phyloP scores from a whole-genome alignment of 2,888 invertebrate genomes.

The Spisula subtruncata region DNA sequence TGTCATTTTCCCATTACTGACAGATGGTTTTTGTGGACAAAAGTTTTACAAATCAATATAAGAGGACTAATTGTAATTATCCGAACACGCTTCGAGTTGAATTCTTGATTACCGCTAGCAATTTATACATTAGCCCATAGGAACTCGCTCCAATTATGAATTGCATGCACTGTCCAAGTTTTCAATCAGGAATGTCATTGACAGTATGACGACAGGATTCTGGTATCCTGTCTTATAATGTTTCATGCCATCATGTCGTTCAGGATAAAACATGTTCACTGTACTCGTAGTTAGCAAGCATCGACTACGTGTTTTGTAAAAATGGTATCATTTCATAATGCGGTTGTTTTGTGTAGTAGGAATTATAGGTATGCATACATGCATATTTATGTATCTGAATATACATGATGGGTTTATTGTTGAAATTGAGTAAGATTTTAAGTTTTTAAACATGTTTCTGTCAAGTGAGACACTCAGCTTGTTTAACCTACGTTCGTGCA shows the following conservation, averaged over 20 bases:
- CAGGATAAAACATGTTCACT: background rate
- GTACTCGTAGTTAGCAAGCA: background rate
- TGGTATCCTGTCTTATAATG: background rate
- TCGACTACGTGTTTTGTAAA: background rate
- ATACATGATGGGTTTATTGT: too few relatives aligned
- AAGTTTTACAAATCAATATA: slow-evolving; percentile 49
- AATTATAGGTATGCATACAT: too few relatives aligned
- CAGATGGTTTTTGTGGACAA: slow-evolving; percentile 39
- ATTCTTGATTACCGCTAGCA: slow-evolving; percentile 27
- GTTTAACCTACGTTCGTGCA: too few relatives aligned
- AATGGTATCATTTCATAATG: background rate
- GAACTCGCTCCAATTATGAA: slow-evolving; percentile 35
- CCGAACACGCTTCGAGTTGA: slow-evolving; percentile 6
- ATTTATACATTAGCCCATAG: slow-evolving; percentile 35
- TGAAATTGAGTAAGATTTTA: too few relatives aligned
- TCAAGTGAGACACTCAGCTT: too few relatives aligned
- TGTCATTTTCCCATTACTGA: slow-evolving; percentile 30
- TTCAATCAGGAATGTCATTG: slow-evolving; percentile 12
- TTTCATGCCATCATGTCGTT: background rate
- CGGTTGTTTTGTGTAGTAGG: too few relatives aligned
- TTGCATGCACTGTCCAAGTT: slow-evolving; percentile 1
- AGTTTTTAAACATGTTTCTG: too few relatives aligned
- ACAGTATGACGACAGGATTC: background rate
- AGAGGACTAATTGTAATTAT: slow-evolving; percentile 42
- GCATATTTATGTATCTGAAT: too few relatives aligned